Conservation (phyloP, 2,113 vertebrate species). For the Grammomys surdaster region DNA sequence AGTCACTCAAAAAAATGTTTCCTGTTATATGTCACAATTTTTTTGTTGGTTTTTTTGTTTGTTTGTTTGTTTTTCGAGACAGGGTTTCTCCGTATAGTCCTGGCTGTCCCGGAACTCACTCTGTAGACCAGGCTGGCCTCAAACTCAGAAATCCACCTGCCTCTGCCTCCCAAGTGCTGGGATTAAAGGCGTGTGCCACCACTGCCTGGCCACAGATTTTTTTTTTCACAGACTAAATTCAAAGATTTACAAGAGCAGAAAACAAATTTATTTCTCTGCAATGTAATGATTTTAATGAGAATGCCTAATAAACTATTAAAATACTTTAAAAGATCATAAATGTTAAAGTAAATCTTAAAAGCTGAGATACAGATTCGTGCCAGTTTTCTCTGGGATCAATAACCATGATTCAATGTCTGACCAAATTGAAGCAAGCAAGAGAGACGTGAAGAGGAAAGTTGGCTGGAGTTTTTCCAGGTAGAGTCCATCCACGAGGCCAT, state of each 20-base stretch:
- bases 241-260: not conserved
- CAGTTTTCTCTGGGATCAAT: not conserved
- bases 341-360: conserved; percentile 46
- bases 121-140: too few relatives aligned
- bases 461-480: not conserved
- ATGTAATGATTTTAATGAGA: conserved; percentile 29
- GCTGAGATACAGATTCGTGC: not conserved
- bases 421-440: conserved; percentile 15
- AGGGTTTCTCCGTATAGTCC: too few relatives aligned
- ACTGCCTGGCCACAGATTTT: too few relatives aligned
- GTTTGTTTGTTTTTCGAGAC: too few relatives aligned
- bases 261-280: conserved; percentile 51
- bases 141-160: too few relatives aligned
- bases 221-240: conserved; percentile 62
- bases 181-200: too few relatives aligned
- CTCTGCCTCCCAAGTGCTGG: too few relatives aligned
- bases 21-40: not conserved
- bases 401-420: conserved; percentile 28
- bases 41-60: not conserved
- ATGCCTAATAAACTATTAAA: conserved; percentile 35
- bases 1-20: conserved; percentile 24
- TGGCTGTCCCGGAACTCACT: too few relatives aligned
- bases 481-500: not conserved
- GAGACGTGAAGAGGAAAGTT: conserved; percentile 14
- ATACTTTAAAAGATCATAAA: conserved; percentile 20